Base-by-base conservation (phyloP, 2,797 vertebrate genomes). In the Orestias chungarensis region DNA sequence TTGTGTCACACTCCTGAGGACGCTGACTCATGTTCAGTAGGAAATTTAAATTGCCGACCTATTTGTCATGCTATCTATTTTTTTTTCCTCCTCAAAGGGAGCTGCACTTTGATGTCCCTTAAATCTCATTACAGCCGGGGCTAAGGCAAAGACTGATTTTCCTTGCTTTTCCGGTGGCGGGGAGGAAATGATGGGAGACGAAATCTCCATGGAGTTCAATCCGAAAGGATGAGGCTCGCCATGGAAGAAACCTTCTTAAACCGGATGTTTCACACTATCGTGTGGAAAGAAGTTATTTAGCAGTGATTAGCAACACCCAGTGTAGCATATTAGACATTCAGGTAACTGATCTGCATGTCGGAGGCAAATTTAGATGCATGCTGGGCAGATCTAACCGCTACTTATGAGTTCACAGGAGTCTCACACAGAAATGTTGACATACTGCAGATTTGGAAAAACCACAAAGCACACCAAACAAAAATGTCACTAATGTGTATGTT, bases 81-180 rank as follows among this genome's bases (percentile, higher is more conserved):
- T 84, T 64, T 74, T 77, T 70, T 84, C 83, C 90, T 87, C 85
- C 91, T 87, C 57, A 40, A 90, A 91, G 92, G 85, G 77, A 89
- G 80, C 70, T 74, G 76, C 85, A 86, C 93, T 93, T 93, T 94
- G 92, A 94, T 91, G 91, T 93, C 86, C 87, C 88, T 91, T 87
- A 93, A 93, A 94, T 95, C 93, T 94, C 91, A 94, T 94, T 94
- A 94, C 73, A 54, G 71, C 61, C 38, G 49, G 40, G 78, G 86
- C 86, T 88, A 83, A 73, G 83, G 82, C 86, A 75, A 77, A 86
- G 76, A 54, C 85, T 75, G 87, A 89, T 92, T 92, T 91, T 81
- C 84, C 80, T 79, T 85, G 83, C 81, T 86, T 84, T 74, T 62
- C 75, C 71, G 57, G 73, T 61, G 71, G 78, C 52, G 40, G 70